Evolutionary conservation across 2,888 invertebrate species (phyloP), one percentile per base, ranked within the genome.

Genomic region (Netelia fuscicornis): DNA sequence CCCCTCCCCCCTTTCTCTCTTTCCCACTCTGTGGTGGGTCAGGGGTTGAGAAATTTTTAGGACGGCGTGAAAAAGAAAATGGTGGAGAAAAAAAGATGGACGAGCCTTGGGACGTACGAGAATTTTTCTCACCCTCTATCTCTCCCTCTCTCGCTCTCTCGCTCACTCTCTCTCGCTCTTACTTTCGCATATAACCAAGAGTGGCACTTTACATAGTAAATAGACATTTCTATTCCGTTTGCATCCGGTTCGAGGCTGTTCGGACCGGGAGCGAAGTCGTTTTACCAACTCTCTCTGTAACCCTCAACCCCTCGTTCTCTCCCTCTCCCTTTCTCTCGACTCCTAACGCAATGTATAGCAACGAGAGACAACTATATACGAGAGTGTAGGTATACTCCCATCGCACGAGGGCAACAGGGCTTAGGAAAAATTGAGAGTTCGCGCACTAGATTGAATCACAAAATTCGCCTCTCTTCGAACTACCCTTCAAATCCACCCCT

Each of bases 131-230:
- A 13, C 13, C 52, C 13, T 3, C 52, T 13, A 11, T 11, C 11
- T 13, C 11, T 11, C 11, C 70, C 44, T 75, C 67, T 23, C 17
- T 42, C 44, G 65, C 67, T 23, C 17, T 42, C 3, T 25, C 11
- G 56, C 37, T 64, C 23, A 58, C 74, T 78, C 64, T 65, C 74
- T 52, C 56, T 78, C 68, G 68, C 58, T 75, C 74, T 78, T 77
- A 65, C 83, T 77, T 75, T 75, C 81, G 56, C 70, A 78, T 81
- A 84, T 88, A 89, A 88, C 85, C 83, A 83, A 83, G 81, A 83
- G 81, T 83, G 82, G 60, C 75, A 83, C 82, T 89, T 88, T 87
- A 86, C 87, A 86, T 86, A 85, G 89, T 84, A 89, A 89, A 87
- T 85, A 86, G 84, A 86, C 78, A 86, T 87, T 89, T 88, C 83